Conservation (phyloP, 2,113 vertebrate genomes). For the Heterocephalus glaber region DNA sequence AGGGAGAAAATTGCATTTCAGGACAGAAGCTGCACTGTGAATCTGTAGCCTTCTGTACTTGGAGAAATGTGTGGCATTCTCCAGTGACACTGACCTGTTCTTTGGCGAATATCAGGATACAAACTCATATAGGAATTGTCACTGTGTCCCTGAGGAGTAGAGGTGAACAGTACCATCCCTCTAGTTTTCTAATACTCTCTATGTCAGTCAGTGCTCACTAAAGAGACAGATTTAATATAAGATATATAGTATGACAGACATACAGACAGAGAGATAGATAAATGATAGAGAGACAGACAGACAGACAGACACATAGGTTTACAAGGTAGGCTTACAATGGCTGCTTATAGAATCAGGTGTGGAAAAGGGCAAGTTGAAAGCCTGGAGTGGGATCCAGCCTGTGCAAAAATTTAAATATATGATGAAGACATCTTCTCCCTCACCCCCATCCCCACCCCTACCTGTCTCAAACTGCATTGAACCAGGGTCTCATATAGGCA, state of each 20-base stretch:
- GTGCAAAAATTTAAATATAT: not conserved
- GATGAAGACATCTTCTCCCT: not conserved
- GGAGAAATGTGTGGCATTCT: conserved; percentile 22
- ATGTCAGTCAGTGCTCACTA: not conserved
- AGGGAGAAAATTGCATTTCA: conserved; percentile 40
- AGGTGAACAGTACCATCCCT: not conserved
- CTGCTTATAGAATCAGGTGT: no score
- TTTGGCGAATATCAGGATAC: not conserved
- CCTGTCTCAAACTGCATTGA: not conserved
- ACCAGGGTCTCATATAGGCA: not conserved
- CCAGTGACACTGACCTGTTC: not conserved
- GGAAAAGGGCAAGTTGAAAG: no score
- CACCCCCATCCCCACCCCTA: no score
- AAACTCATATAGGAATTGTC: conserved; percentile 24
- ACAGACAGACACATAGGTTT: not conserved
- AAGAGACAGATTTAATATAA: not conserved
- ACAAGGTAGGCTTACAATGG: no score
- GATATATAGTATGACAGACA: not conserved
- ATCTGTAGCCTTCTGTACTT: conserved; percentile 15
- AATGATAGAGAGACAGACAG: not conserved
- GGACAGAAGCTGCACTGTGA: conserved; percentile 46
- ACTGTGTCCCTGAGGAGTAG: not conserved
- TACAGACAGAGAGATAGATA: not conserved
- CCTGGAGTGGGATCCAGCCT: conserved; percentile 14
- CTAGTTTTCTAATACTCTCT: conserved; percentile 42